A percentile compares a stretch with the other conserved stretches of the same genome.
Conservation (phyloP, 1,140 invertebrate species). For the Oryctes rhinoceros region DNA sequence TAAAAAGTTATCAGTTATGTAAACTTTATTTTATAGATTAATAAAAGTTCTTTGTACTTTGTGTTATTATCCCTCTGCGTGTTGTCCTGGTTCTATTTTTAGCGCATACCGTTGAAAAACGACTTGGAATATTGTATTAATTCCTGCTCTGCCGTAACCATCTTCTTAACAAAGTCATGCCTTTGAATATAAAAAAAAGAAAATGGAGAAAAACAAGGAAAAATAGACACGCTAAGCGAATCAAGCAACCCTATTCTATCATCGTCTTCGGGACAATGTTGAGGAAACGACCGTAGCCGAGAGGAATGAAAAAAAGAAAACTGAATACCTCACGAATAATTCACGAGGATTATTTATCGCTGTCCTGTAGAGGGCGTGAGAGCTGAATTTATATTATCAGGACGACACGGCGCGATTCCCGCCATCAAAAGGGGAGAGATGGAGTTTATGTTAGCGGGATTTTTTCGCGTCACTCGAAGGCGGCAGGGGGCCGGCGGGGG, state of each 20-base stretch:
- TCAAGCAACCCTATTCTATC: not conserved
- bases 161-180: no score
- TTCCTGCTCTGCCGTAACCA: no score
- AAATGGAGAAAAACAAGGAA: not conserved
- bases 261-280: not conserved
- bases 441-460: constrained; percentile 3
- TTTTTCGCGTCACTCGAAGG: not conserved
- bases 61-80: no score
- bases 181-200: no score
- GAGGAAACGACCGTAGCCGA: not conserved
- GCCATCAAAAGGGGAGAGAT: not conserved
- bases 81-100: no score
- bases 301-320: not conserved
- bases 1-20: no score
- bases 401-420: not conserved
- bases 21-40: no score
- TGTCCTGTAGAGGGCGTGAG: constrained; percentile 7
- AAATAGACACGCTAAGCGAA: not conserved
- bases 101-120: no score
- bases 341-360: not conserved
- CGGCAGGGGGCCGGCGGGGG: not conserved
- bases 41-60: no score
- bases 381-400: constrained; percentile 4
- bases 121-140: no score
- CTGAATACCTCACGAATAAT: constrained; percentile 4